Evolutionary conservation across 2,113 vertebrate genomes (phyloP).

Genomic region (Clupea harengus): DNA sequence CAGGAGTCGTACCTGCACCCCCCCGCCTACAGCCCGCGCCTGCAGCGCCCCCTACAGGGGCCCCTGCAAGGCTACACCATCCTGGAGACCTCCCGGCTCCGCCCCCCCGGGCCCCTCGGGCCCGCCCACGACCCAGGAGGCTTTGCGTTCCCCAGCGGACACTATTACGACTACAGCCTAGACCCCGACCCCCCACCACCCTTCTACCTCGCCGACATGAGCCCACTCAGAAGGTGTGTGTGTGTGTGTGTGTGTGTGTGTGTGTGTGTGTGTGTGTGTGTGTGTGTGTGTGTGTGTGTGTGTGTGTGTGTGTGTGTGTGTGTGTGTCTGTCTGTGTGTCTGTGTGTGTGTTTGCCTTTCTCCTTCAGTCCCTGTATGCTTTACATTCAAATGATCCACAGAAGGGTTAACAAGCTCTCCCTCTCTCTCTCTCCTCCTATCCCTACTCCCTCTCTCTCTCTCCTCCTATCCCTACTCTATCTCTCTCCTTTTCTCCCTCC

Average conservation of each 20-base stretch:
- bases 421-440: background rate
- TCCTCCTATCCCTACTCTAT: background rate
- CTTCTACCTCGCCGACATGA: constrained; percentile 97
- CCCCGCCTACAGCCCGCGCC: constrained; percentile 96
- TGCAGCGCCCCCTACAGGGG: constrained; percentile 73
- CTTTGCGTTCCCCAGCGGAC: constrained; percentile 78
- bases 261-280: no score
- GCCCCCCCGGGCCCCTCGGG: constrained; percentile 84
- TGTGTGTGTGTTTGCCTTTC: no score
- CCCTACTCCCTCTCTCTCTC: background rate
- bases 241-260: no score
- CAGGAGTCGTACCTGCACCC: constrained; percentile 97
- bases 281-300: no score
- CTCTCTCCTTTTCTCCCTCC: background rate
- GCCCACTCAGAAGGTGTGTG: constrained; percentile 75
- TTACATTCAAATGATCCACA: no score
- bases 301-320: no score
- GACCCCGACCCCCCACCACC: constrained; percentile 89
- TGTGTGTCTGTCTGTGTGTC: no score
- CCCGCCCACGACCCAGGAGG: constrained; percentile 78
- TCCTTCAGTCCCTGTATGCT: no score
- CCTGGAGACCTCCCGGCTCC: constrained; percentile 83
- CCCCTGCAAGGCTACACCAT: constrained; percentile 86
- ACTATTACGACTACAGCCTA: constrained; percentile 91
- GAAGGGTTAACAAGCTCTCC: background rate